A percentile compares a stretch with the other conserved stretches of the same genome.
Evolutionary conservation across 2,113 vertebrate genomes (phyloP).

Genomic region (Caretta caretta): DNA sequence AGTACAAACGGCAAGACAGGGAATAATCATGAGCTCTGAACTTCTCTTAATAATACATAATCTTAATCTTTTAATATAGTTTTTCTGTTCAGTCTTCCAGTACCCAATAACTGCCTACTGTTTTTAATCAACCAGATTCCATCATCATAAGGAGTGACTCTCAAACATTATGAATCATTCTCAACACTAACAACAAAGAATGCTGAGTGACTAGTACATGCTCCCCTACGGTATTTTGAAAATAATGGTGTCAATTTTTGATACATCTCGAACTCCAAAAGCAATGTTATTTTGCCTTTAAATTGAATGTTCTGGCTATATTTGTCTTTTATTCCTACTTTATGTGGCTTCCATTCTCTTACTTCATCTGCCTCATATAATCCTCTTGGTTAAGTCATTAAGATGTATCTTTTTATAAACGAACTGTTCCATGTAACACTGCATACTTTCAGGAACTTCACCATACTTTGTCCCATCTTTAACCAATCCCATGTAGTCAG

Average conservation of each 20-base stretch:
- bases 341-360: background rate
- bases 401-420: background rate
- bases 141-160: slow-evolving; percentile 61
- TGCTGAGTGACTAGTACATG: slow-evolving; percentile 60
- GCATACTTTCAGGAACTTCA: background rate
- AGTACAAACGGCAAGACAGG: background rate
- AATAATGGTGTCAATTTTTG: slow-evolving; percentile 67
- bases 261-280: slow-evolving; percentile 41
- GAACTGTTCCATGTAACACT: background rate
- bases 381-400: background rate
- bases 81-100: background rate
- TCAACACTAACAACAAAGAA: slow-evolving; percentile 62
- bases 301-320: slow-evolving; percentile 3
- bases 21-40: background rate
- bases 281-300: slow-evolving; percentile 22
- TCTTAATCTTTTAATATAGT: background rate
- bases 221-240: slow-evolving; percentile 67
- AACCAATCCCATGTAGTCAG: slow-evolving; percentile 13
- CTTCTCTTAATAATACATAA: background rate
- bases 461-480: background rate
- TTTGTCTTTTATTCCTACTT: slow-evolving; percentile 14
- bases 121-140: slow-evolving; percentile 62
- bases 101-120: slow-evolving; percentile 55
- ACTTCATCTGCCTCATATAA: background rate
- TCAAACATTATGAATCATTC: slow-evolving; percentile 65